phyloP scores from a whole-genome alignment of 2,797 vertebrate genomes.

The Catamblyrhynchus diadema region DNA sequence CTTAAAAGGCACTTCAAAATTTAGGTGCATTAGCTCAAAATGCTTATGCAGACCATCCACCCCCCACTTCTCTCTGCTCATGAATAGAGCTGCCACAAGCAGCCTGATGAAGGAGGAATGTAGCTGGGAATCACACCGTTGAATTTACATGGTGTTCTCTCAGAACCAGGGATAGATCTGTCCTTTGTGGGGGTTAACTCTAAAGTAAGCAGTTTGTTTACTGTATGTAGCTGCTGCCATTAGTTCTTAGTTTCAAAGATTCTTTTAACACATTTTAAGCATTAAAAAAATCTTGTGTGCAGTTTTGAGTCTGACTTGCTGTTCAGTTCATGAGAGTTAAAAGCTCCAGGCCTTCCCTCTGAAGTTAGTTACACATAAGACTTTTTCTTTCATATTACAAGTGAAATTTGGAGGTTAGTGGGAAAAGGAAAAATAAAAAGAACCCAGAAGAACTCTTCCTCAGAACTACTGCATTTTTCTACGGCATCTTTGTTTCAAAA shows the following conservation, averaged over 20 bases:
- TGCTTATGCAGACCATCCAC: not conserved
- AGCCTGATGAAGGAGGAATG: not conserved
- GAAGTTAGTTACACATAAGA: not conserved
- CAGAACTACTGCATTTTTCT: not conserved
- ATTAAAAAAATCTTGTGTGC: not conserved
- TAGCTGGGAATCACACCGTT: not conserved
- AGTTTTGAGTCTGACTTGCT: not conserved
- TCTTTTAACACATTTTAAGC: not conserved
- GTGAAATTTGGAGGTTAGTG: not conserved
- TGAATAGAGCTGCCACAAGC: conserved; percentile 3
- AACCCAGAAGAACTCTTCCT: not conserved
- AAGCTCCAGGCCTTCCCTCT: not conserved
- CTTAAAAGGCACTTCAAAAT: conserved; percentile 18
- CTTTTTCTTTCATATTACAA: not conserved
- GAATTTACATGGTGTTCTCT: not conserved
- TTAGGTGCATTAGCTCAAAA: not conserved
- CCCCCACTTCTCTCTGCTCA: not conserved
- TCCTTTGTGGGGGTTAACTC: not conserved
- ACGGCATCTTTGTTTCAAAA: not conserved
- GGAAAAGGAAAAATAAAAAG: not conserved
- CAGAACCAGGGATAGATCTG: not conserved
- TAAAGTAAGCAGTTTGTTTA: not conserved
- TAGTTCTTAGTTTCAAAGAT: not conserved
- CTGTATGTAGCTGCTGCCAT: not conserved
- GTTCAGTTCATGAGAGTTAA: not conserved